Evolutionary conservation across 2,797 vertebrate species (phyloP).

Genomic region (Coluber constrictor): DNA sequence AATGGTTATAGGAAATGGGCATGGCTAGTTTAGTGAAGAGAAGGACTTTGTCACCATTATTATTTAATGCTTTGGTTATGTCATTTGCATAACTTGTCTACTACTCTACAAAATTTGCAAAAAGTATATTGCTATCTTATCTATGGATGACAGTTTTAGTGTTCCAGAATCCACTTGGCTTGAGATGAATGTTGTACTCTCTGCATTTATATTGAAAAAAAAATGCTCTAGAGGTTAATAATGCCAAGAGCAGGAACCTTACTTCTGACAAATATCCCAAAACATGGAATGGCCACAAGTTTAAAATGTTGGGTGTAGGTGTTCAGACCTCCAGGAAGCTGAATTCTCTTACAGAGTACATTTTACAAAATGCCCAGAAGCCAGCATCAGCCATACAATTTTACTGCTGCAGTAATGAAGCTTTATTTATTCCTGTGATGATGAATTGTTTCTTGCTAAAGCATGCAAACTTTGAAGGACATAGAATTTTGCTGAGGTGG

Average conservation of each 20-base stretch:
- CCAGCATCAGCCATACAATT: background rate
- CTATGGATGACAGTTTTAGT: background rate
- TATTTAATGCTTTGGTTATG: background rate
- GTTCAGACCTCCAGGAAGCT: background rate
- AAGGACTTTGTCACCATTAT: background rate
- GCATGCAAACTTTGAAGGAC: background rate
- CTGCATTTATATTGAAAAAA: background rate
- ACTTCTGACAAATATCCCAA: background rate
- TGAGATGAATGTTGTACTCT: background rate
- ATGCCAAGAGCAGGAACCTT: background rate
- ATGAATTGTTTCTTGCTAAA: background rate
- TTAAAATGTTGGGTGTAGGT: background rate
- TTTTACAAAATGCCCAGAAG: background rate
- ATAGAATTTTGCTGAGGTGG: background rate
- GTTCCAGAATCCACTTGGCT: background rate
- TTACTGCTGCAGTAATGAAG: background rate
- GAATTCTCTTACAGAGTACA: background rate
- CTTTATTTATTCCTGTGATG: background rate
- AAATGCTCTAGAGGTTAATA: background rate
- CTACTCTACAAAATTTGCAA: background rate
- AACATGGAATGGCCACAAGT: background rate
- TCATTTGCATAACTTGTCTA: background rate
- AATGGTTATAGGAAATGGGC: too few relatives aligned
- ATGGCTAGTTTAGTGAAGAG: too few relatives aligned
- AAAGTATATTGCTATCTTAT: background rate